Conservation (phyloP, 2,888 invertebrate species). For the Conomelus anceps region DNA sequence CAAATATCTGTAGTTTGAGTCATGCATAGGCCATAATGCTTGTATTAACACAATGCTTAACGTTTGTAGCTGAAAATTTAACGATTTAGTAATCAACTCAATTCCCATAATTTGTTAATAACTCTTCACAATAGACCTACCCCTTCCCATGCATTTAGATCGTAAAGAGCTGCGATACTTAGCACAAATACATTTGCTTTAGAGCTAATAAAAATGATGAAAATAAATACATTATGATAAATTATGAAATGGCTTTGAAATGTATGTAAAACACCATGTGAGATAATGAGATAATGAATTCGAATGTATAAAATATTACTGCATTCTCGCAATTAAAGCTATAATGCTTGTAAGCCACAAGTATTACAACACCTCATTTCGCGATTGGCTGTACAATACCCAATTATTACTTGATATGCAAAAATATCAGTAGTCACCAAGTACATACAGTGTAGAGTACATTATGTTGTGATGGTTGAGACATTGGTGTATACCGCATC, state of each 20-base stretch:
- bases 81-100: too few species aligned
- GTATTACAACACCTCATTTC: not conserved
- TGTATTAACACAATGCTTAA: too few species aligned
- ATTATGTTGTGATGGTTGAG: not conserved
- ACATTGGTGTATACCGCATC: not conserved
- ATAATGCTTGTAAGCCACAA: not conserved
- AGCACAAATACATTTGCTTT: not conserved
- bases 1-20: too few species aligned
- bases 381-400: not conserved
- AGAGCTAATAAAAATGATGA: not conserved
- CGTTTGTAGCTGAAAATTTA: too few species aligned
- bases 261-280: not conserved
- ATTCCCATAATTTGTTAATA: too few species aligned
- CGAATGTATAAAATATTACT: not conserved
- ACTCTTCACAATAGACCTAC: not conserved
- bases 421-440: not conserved
- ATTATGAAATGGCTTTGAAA: not conserved
- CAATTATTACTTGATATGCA: not conserved
- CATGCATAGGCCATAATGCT: too few species aligned
- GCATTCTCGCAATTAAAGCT: not conserved
- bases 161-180: not conserved
- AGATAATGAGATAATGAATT: not conserved
- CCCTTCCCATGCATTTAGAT: not conserved
- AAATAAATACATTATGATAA: not conserved
- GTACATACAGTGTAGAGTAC: not conserved